Evolutionary conservation across 2,113 vertebrate species (phyloP), one percentile per base, ranked within the genome.

Genomic region (Excalfactoria chinensis): DNA sequence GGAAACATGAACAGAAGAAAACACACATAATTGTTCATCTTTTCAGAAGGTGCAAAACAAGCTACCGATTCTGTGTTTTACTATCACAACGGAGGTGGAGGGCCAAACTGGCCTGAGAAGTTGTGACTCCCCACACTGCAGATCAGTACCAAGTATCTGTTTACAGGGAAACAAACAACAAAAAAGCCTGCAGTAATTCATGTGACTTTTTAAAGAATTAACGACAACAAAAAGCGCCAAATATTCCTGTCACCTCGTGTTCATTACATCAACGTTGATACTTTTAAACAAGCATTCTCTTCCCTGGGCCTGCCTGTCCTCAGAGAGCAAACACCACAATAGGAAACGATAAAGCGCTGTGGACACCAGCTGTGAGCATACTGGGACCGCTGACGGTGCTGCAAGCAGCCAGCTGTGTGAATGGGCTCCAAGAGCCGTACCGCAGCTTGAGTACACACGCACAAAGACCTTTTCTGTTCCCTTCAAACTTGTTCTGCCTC

Each of bases 31-130:
- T 13, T 6, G 9, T 67, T 82, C 34, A 6, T 60, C 22, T 32
- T 83, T 64, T 79, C 68, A 71, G 81, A 92, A 77, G 30, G 40
- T 82, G 44, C n/a, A 89, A 71, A 87, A 91, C 60, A 84, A 91
- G 91, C 64, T 90, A 71, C 64, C 35, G 32, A 60, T 30, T 62
- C 85, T 62, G 51, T 78, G 48, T 43, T 89, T 82, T 77, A 67
- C 51, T 67, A 51, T 75, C 2, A 0, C 56, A 84, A 81, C 49
- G 56, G 91, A 90, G 58, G 79, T 46, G 72, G 76, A 91, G 66
- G 71, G 60, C 60, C 76, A 84, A 71, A 46, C 75, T 5, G 32
- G 37, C 78, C 26, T 5, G 35, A 75, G 60, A 74, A 55, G 51
- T 0, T 77, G 67, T 59, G 71, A 59, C 48, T 89, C 60, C 48